Evolutionary conservation across 1,140 invertebrate species (phyloP), one percentile per base, ranked within the genome.

Genomic region (Drosophila arawakana): DNA sequence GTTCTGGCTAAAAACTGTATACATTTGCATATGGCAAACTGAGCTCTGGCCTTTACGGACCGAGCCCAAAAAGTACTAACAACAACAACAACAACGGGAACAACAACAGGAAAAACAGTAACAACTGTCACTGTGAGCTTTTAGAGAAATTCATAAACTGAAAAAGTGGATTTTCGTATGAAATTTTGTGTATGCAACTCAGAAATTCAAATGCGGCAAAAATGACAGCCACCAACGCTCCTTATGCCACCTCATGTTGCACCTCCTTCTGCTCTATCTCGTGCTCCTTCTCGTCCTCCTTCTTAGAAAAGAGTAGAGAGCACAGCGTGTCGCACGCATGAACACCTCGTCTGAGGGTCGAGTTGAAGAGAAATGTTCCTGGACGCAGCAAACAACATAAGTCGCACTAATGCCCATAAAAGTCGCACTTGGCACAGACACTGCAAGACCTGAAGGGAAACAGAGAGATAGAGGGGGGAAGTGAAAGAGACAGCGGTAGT

Each of bases 111-210:
- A 46, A 25, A 43, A 18, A 25, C 37, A 43, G 3, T 15, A 21
- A 43, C 21, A 65, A 65, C 83, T 89, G 84, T 86, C 84, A 86
- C 72, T 86, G 72, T 68, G 76, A 89, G 83, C 84, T 88, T 88
- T 86, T 89, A 88, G 84, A 89, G 83, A 88, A 88, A 88, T 88
- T 88, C 83, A 83, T 88, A 88, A 89, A 88, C 84, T 88, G 83
- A 88, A 88, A 86, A 89, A 88, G 83, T 88, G 83, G 83, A 89
- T 88, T 89, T 88, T 88, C 83, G 88, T 88, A 88, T 80, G 83
- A 88, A 88, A 88, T 88, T 89, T 86, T 86, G 84, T 78, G 76
- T 80, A 78, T 80, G 80, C 70, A 78, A 78, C 78, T 85, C 80
- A 86, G 81, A 88, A 88, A 88, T 88, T 88, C 83, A 88, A 88